Evolutionary conservation across 2,888 invertebrate genomes (phyloP), one percentile per base, ranked within the genome.

Genomic region (Chalcosyrphus nemorum): DNA sequence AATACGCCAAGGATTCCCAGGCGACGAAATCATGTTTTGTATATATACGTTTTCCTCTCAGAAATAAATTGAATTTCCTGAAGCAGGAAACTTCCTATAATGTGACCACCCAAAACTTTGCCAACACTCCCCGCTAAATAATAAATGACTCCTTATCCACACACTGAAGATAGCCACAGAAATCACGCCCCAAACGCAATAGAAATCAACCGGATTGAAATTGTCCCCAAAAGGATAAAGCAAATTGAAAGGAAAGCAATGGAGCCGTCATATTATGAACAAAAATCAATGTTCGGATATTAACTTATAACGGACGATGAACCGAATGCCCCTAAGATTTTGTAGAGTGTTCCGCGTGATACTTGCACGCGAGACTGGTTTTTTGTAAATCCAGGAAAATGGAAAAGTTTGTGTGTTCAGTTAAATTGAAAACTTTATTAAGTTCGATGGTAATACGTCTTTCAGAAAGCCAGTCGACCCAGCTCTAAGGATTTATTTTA

Each of bases 291-390:
- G 80, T 68, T 84, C 68, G 74, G 78, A 84, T 84, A 84, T 84
- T 84, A 84, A 84, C 84, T 84, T 84, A 84, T 84, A 84, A 84
- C 80, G 80, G 80, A 84, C 74, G 80, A 84, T 80, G 74, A 75
- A 84, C 72, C 82, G 68, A 80, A 84, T 74, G 74, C 63, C 77
- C 82, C 68, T 9, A 72, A 66, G 65, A 56, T 47, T 82, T 72
- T 72, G 13, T 24, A 68, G 50, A 52, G 54, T 47, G 47, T 68
- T 59, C 68, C 43, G 59, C 57, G 56, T 57, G 63, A 29, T 74
- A 41, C 63, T 52, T 43, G 21, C 61, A 52, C 41, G 54, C 38
- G 35, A 27, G 29, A 65, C 41, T 17, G 27, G 50, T 76, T 81
- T 65, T 66, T 77, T 72, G 21, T 65, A 57, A 82, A 66, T 59